Base-by-base conservation (phyloP, 2,113 vertebrate species). In the Caranx melampygus region DNA sequence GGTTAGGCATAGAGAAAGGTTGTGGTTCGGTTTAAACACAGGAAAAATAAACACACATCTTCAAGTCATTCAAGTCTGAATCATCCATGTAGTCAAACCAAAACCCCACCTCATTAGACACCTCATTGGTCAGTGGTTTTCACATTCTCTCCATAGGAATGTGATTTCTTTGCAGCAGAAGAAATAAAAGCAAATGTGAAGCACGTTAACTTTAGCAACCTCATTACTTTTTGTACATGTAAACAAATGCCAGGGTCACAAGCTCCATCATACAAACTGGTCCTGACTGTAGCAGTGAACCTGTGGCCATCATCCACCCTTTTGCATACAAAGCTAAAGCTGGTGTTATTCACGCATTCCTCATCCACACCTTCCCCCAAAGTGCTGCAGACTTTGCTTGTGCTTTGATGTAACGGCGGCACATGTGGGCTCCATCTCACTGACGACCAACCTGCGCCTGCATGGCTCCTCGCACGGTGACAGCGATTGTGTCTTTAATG, bases 401-500 rank as follows among this genome's bases (percentile, higher is more conserved):
- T 47, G 11, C 57, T 75, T 76, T 66, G 58, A 79, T 72, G 15
- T 6, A 18, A 0, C 45, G n/a, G 61, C 45, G n/a, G 61, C 58
- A 2, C 65, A 26, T 11, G 62, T 64, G 58, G 18, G 57, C 58
- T 60, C 55, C 70, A 31, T 84, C 76, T 64, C 78, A 12, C 33
- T 5, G 73, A 9, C 34, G 34, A 66, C 26, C 26, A 26, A 66
- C 80, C 79, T 62, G 76, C 9, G 52, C 44, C 60, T 51, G 60
- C 78, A 26, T 26, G 26, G 64, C 75, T 57, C 74, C 52, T 51
- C 52, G 40, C 58, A 10, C 79, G 6, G 61, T 89, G 91, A 90
- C 89, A 90, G 84, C 70, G 74, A 85, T 26, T 26, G 75, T 76
- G 80, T 85, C 84, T 87, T 92, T 92, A 90, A 92, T 84, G 79